phyloP scores from a whole-genome alignment of 2,113 vertebrate genomes.

The Suncus etruscus region DNA sequence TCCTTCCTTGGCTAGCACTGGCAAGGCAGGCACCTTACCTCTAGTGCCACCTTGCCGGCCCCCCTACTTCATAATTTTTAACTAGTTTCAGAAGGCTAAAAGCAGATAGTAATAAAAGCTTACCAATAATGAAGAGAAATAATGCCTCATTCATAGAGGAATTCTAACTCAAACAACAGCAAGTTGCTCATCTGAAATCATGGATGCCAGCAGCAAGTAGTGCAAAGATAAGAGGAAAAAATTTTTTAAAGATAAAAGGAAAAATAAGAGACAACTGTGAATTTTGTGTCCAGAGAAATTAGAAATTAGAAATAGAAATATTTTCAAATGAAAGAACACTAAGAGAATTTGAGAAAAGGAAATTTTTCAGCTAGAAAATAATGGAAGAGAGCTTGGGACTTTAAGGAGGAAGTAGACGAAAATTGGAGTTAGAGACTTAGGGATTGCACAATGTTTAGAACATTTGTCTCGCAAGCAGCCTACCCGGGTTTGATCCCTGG shows the following conservation, averaged over 20 bases:
- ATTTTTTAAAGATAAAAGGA: background rate
- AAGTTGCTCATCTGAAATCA: background rate
- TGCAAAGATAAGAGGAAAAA: no score
- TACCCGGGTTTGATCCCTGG: no score
- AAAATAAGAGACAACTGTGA: background rate
- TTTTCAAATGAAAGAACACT: background rate
- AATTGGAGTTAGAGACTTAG: background rate
- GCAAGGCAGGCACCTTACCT: no score
- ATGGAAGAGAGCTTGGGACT: background rate
- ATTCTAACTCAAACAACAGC: background rate
- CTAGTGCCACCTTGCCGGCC: no score
- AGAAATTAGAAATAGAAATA: background rate
- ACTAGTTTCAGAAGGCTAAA: background rate
- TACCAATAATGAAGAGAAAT: background rate
- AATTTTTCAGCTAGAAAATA: background rate
- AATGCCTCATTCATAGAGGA: background rate
- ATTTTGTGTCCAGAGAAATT: background rate
- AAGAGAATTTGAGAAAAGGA: background rate
- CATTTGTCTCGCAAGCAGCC: no score
- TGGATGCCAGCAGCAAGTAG: background rate
- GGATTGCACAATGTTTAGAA: no score
- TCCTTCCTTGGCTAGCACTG: no score
- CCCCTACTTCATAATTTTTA: background rate
- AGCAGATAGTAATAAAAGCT: background rate
- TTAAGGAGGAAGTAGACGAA: conserved; percentile 3